Evolutionary conservation across 2,113 vertebrate species (phyloP).

Genomic region (Coracopsis vasa): DNA sequence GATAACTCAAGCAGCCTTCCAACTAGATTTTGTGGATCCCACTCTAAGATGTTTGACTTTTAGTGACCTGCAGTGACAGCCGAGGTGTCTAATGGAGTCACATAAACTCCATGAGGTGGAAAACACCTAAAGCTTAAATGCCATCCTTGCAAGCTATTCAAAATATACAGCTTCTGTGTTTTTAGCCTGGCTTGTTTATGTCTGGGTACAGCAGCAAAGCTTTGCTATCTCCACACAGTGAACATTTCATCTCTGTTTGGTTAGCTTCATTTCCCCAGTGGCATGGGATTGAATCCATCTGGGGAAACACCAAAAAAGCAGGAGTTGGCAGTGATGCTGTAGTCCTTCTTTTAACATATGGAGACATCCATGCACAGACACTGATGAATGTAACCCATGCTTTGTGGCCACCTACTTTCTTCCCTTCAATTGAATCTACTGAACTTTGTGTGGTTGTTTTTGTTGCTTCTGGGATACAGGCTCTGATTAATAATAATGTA

Average conservation of each 20-base stretch:
- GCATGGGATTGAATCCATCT: not conserved
- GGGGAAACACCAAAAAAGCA: not conserved
- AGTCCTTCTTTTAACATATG: not conserved
- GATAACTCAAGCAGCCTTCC: not conserved
- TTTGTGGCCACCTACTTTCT: not conserved
- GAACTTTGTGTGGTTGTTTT: not conserved
- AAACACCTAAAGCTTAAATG: not conserved
- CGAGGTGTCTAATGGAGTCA: not conserved
- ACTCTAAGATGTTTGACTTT: not conserved
- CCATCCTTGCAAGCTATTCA: not conserved
- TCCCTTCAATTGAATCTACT: not conserved
- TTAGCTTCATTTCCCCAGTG: not conserved
- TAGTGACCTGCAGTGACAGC: not conserved
- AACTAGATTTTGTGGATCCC: not conserved
- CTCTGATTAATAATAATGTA: not conserved
- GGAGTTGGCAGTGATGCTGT: not conserved
- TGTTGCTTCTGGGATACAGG: not conserved
- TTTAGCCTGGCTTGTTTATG: not conserved
- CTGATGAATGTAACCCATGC: not conserved
- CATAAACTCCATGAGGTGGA: not conserved
- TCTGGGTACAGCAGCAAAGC: not conserved
- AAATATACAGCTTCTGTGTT: not conserved
- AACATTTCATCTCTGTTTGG: not conserved
- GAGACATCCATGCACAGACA: not conserved
- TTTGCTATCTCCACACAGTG: not conserved